Percentiles rank a stretch among this genome's conserved stretches.
Conservation (phyloP, 2,113 vertebrate genomes). For the Gasterosteus aculeatus region DNA sequence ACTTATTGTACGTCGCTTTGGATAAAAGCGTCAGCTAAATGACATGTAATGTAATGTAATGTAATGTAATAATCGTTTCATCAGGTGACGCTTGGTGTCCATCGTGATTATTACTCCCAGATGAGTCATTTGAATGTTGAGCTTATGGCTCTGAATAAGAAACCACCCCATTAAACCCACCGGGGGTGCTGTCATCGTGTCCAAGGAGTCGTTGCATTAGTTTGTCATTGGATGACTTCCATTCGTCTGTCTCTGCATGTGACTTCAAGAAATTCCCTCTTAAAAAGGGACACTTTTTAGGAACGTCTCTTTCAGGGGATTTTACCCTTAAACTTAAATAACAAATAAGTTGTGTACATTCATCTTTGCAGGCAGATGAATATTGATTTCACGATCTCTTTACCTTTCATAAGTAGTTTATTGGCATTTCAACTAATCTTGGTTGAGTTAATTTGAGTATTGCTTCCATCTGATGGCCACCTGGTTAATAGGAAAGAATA, state of each 20-base stretch:
- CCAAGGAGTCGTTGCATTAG: too few relatives aligned
- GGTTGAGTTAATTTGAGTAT: too few relatives aligned
- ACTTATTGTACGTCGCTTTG: too few relatives aligned
- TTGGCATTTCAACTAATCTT: background rate
- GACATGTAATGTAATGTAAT: too few relatives aligned
- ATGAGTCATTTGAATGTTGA: constrained; percentile 14
- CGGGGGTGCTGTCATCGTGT: background rate
- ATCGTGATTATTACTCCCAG: background rate
- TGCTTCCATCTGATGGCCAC: too few relatives aligned
- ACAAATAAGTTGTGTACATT: background rate
- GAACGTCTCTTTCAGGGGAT: background rate
- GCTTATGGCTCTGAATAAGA: constrained; percentile 30
- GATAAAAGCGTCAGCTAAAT: too few relatives aligned
- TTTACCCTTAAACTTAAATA: background rate
- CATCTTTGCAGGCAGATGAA: background rate
- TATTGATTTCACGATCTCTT: background rate
- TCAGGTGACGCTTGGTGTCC: constrained; percentile 7
- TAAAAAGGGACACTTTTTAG: background rate
- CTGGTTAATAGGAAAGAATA: background rate
- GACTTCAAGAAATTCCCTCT: constrained; percentile 8
- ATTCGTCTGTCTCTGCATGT: background rate
- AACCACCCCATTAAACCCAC: constrained; percentile 1
- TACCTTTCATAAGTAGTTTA: background rate
- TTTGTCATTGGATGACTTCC: background rate
- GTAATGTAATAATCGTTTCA: background rate